These are phyloP conservation scores for Ennomos erosarius DNA, from an alignment of 2,888 invertebrate genomes.

Conservation along the genomic window DNA sequence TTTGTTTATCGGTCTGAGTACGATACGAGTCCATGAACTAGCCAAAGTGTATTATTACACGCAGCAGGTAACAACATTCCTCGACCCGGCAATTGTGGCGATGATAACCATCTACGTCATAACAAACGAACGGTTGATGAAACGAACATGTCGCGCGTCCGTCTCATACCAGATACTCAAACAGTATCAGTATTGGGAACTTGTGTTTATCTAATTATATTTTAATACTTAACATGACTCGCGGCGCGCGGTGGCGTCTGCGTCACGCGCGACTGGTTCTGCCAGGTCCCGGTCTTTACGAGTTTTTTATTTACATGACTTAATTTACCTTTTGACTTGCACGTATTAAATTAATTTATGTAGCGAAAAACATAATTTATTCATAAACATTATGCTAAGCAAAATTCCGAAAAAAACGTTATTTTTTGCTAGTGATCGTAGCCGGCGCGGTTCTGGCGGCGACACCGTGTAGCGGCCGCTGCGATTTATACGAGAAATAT, in stretches of 20 bases:
- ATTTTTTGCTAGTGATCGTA: conserved; percentile 5
- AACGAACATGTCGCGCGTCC: too few species aligned
- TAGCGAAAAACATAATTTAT: conserved; percentile 14
- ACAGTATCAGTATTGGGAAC: too few species aligned
- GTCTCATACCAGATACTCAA: too few species aligned
- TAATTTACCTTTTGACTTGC: conserved; percentile 1
- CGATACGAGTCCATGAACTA: background rate
- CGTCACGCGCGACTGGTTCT: conserved; percentile 8
- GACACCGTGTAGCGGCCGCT: background rate
- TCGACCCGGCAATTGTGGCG: too few species aligned
- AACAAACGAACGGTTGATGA: too few species aligned
- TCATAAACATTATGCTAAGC: conserved; percentile 4
- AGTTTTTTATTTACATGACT: conserved; percentile 1
- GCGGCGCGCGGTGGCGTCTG: background rate
- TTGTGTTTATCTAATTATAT: background rate
- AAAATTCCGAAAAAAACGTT: conserved; percentile 4
- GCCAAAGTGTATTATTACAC: too few species aligned
- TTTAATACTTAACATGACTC: background rate
- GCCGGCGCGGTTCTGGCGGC: background rate
- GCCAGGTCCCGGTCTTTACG: background rate
- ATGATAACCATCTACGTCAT: too few species aligned
- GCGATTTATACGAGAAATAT: background rate
- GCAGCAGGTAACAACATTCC: too few species aligned
- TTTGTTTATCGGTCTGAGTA: too few species aligned
- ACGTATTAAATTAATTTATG: conserved; percentile 5